A percentile compares a stretch with the other conserved stretches of the same genome.
Evolutionary conservation across 2,888 invertebrate genomes (phyloP).

Genomic region (Protophormia terraenovae): DNA sequence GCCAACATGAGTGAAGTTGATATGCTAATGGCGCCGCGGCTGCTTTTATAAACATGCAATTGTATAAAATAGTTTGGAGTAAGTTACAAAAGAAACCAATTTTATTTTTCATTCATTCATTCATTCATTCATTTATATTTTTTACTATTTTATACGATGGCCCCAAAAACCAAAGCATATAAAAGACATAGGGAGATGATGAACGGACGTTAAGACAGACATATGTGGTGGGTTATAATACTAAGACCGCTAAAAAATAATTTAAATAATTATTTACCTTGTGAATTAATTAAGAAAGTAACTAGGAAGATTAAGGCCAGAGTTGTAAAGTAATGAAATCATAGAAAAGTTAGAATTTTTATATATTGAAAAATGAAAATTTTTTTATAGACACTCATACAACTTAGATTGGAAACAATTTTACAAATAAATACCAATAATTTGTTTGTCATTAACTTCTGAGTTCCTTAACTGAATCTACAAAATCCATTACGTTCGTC

Average conservation of each 20-base stretch:
- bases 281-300: too few relatives aligned
- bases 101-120: conserved; percentile 22
- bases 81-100: background rate
- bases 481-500: too few relatives aligned
- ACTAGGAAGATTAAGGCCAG: too few relatives aligned
- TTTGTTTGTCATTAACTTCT: too few relatives aligned
- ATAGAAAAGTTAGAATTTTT: too few relatives aligned
- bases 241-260: background rate
- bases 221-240: background rate
- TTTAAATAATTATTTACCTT: too few relatives aligned
- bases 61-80: background rate
- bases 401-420: too few relatives aligned
- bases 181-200: background rate
- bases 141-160: background rate
- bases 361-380: too few relatives aligned
- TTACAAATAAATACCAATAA: too few relatives aligned
- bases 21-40: conserved; percentile 40
- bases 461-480: too few relatives aligned
- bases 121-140: background rate
- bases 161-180: background rate
- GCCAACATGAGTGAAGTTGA: conserved; percentile 36
- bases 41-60: conserved; percentile 12
- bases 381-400: too few relatives aligned
- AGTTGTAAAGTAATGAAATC: too few relatives aligned
- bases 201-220: background rate